Percentiles rank a stretch among this genome's conserved stretches.
Evolutionary conservation across 2,888 invertebrate species (phyloP).

Genomic region (Metalampra italica): DNA sequence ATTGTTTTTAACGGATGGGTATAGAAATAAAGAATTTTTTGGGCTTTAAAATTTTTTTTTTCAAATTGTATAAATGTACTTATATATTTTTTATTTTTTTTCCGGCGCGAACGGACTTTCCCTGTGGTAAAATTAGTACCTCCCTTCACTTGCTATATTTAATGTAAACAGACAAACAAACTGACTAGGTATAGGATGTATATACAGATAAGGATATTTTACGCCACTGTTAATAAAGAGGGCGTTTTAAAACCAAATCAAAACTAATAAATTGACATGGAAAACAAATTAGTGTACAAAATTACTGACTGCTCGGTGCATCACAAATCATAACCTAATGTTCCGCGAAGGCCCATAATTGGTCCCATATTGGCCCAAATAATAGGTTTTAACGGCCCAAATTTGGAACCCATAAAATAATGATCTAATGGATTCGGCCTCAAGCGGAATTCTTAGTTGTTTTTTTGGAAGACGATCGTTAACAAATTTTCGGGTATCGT

Average conservation of each 20-base stretch:
- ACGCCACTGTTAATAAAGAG: slow-evolving; percentile 1
- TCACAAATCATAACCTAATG: slow-evolving; percentile 30
- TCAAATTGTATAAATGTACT: too few relatives aligned
- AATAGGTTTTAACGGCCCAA: slow-evolving; percentile 55
- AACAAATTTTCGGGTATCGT: slow-evolving; percentile 24
- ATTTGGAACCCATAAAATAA: slow-evolving; percentile 71
- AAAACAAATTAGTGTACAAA: slow-evolving; percentile 8
- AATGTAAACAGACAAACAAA: too few relatives aligned
- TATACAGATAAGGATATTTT: too few relatives aligned
- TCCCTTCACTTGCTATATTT: too few relatives aligned
- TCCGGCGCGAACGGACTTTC: too few relatives aligned
- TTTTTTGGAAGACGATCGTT: slow-evolving; percentile 23
- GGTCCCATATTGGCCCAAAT: slow-evolving; percentile 53
- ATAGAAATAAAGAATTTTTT: too few relatives aligned
- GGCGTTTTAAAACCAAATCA: neutral
- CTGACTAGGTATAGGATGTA: too few relatives aligned
- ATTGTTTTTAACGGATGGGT: too few relatives aligned
- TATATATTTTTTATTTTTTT: too few relatives aligned
- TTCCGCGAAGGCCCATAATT: slow-evolving; percentile 40
- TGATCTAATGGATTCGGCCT: slow-evolving; percentile 47
- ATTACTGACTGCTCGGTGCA: neutral
- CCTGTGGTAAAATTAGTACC: too few relatives aligned
- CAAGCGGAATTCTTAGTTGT: slow-evolving; percentile 19
- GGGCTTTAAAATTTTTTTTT: too few relatives aligned
- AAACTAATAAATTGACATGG: slow-evolving; percentile 10